Evolutionary conservation across 2,888 invertebrate genomes (phyloP), one percentile per base, ranked within the genome.

Genomic region (Cybosia mesomella): DNA sequence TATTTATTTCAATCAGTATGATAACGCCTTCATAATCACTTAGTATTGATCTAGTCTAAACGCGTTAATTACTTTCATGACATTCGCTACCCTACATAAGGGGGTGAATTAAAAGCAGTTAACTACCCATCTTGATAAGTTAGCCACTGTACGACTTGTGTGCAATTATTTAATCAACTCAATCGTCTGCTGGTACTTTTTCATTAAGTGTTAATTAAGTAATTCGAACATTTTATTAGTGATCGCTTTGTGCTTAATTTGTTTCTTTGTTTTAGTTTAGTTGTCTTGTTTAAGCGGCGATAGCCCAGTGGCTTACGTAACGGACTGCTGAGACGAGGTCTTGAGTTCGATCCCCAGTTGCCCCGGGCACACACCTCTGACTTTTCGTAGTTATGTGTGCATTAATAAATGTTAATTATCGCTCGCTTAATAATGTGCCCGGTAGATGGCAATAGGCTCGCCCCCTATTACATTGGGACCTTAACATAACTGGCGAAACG

Each of bases 121-220:
- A 60, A 59, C 53, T 28, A n/a, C n/a, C 28, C 28, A 62, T 32
- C 28, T 63, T 21, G 53, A 36, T 22, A 39, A 59, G 36, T 59
- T 24, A 7, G 9, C 15, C 15, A 49, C 21, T 5, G 2, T 34
- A 22, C 60, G 36, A 58, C 53, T 64, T 28, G 64, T 55, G 24
- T 64, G 54, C 66, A 72, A 75, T 79, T 64, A 80, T 74, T 67
- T 68, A 24, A 73, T 80, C 64, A 71, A 43, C 49, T 58, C 66
- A 77, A 75, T 80, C 68, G 66, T 67, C 32, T 55, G 22, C 55
- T 28, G 22, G 54, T 63, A 60, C 54, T 59, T 57, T 58, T 60
- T 36, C 34, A 65, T 71, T 71, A 67, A 64, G 43, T 59, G 21
- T 28, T 28, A 59, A 63, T 59, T 68, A 64, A 64, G 55, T 60